A percentile compares a stretch with the other conserved stretches of the same genome.
phyloP scores from a whole-genome alignment of 37 sponge, comb jelly and placozoan species.

The Beroe ovata region DNA sequence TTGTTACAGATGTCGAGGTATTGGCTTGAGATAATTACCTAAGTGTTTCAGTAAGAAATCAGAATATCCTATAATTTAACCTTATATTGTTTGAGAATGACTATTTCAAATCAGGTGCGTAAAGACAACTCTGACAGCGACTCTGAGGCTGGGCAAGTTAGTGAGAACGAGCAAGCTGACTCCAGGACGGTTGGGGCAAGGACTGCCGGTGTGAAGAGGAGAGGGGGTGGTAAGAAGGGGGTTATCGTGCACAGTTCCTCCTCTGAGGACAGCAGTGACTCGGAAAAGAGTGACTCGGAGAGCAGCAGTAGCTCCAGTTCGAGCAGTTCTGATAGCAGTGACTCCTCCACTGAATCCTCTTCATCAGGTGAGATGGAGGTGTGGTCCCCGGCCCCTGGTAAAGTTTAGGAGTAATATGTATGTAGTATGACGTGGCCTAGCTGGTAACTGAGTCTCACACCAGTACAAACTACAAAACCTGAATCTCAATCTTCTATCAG shows the following conservation, averaged over 20 bases:
- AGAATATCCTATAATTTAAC: background rate
- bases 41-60: too few species aligned
- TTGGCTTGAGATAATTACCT: too few species aligned
- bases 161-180: background rate
- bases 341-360: background rate
- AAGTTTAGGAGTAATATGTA: too few species aligned
- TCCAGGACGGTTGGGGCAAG: background rate
- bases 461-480: too few species aligned
- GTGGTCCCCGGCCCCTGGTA: too few species aligned
- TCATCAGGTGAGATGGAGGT: too few species aligned
- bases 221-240: conserved; percentile 8
- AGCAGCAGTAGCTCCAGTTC: conserved; percentile 12
- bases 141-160: background rate
- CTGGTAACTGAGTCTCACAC: too few species aligned
- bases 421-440: too few species aligned
- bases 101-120: conserved; percentile 9
- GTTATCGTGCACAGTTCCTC: conserved; percentile 28
- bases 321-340: conserved; percentile 10
- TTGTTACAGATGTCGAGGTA: conserved; percentile 12
- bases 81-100: background rate
- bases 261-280: conserved; percentile 40
- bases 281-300: conserved; percentile 26
- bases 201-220: background rate
- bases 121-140: conserved; percentile 36
- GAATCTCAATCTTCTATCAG: too few species aligned